phyloP scores from a whole-genome alignment of 2,797 vertebrate genomes.

The Gobio occitaniae region DNA sequence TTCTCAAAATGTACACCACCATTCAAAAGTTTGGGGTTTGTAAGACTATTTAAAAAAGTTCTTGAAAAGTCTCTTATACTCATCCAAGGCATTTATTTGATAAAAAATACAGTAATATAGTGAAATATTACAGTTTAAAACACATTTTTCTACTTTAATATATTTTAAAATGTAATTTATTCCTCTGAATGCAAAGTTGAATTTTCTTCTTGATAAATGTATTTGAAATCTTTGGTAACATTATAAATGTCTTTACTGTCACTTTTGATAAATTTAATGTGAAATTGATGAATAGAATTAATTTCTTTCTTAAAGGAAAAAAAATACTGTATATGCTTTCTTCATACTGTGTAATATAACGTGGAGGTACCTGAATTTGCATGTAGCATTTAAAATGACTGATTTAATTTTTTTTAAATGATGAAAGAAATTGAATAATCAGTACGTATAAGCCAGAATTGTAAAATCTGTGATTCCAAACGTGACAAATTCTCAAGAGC shows the following conservation, averaged over 20 bases:
- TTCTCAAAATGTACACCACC: not conserved
- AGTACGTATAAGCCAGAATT: not conserved
- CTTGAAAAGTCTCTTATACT: not conserved
- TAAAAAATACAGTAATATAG: not conserved
- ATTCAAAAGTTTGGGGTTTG: not conserved
- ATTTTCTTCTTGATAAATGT: not conserved
- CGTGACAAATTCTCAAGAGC: not conserved
- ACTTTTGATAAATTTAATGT: not conserved
- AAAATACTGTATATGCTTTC: too few relatives aligned
- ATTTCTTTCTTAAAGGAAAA: not conserved
- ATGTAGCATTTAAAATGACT: not conserved
- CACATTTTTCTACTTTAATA: not conserved
- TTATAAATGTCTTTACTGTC: not conserved
- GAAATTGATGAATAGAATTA: not conserved
- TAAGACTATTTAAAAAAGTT: not conserved
- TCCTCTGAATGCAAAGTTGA: not conserved
- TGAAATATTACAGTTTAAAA: not conserved
- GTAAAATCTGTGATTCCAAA: not conserved
- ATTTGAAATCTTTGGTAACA: not conserved
- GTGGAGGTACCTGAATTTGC: not conserved
- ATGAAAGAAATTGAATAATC: not conserved
- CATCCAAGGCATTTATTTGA: not conserved
- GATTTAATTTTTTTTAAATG: not conserved
- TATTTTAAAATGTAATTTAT: not conserved
- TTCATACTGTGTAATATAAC: not conserved